A percentile compares a stretch with the other conserved stretches of the same genome.
phyloP scores from a whole-genome alignment of 2,888 invertebrate species.

The Eupeodes latifasciatus region DNA sequence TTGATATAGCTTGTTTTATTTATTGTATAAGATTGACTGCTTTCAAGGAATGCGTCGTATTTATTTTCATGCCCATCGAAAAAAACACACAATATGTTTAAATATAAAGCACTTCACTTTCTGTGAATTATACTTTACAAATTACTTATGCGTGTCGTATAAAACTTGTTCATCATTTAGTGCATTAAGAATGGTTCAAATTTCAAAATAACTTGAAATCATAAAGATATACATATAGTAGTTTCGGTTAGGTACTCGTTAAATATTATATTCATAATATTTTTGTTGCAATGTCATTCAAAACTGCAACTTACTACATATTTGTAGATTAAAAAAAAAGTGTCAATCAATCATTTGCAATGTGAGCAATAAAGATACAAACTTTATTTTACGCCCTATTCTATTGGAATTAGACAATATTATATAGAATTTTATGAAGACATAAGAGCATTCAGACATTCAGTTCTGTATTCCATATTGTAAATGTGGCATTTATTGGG shows the following conservation, averaged over 20 bases:
- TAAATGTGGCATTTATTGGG: no score
- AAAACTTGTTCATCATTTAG: neutral
- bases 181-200: neutral
- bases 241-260: neutral
- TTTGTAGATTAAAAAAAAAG: no score
- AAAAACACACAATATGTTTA: neutral
- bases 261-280: neutral
- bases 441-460: no score
- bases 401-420: no score
- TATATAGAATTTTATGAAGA: no score
- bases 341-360: no score
- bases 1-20: neutral
- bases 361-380: no score
- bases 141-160: constrained; percentile 26
- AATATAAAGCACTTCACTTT: neutral
- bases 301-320: neutral
- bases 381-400: no score
- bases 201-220: neutral
- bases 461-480: no score
- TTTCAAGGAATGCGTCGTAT: constrained; percentile 21
- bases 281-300: neutral
- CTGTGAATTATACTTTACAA: neutral
- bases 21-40: neutral
- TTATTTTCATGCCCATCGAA: constrained; percentile 13
- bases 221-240: no score